phyloP scores from a whole-genome alignment of 2,797 vertebrate species.

The Triplophysa bombifrons region DNA sequence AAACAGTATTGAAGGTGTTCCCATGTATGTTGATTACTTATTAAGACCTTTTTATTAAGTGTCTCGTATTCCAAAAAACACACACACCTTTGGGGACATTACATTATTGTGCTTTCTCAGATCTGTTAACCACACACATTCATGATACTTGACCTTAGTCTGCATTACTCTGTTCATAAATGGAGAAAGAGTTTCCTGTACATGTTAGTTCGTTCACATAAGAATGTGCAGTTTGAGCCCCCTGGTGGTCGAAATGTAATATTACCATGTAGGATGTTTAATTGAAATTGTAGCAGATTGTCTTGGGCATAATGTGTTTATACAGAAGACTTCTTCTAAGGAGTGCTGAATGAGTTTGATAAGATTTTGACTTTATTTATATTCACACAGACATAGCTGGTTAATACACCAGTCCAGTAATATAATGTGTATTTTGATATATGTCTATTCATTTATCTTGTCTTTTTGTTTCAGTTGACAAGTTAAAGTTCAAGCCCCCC shows the following conservation, averaged over 20 bases:
- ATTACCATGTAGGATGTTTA: not conserved
- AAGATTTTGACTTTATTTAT: not conserved
- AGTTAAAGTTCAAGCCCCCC: slow-evolving; percentile 92
- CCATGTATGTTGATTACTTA: too few species aligned
- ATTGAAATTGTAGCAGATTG: not conserved
- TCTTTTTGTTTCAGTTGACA: slow-evolving; percentile 83
- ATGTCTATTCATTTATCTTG: not conserved
- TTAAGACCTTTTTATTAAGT: too few species aligned
- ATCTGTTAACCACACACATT: not conserved
- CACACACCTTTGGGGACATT: not conserved
- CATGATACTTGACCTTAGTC: not conserved
- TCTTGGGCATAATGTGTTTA: not conserved
- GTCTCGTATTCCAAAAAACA: not conserved
- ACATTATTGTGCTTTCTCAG: not conserved
- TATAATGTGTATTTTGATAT: not conserved
- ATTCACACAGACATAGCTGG: not conserved
- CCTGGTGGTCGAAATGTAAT: not conserved
- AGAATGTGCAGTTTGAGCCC: not conserved
- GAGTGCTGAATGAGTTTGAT: not conserved
- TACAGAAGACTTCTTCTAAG: not conserved
- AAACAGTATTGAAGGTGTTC: too few species aligned
- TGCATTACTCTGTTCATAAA: not conserved
- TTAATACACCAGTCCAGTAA: not conserved
- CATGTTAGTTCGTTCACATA: not conserved
- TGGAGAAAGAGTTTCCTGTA: not conserved